Conservation (phyloP, 2,797 vertebrate genomes). For the Mustela erminea region DNA sequence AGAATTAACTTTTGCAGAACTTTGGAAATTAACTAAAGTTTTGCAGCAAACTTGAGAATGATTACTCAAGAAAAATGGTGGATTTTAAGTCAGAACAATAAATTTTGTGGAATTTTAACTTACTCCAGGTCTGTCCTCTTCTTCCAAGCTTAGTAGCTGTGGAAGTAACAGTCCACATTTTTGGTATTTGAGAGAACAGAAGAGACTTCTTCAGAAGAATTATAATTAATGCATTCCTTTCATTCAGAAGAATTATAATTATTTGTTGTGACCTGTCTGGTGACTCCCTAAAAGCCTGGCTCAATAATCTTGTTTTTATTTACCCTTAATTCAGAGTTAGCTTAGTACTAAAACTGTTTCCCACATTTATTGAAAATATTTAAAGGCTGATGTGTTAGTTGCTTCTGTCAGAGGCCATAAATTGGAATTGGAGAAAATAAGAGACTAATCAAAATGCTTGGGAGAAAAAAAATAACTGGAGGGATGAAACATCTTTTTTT, state of each 20-base stretch:
- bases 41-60: background rate
- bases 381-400: slow-evolving; percentile 17
- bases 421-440: slow-evolving; percentile 7
- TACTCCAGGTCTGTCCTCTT: background rate
- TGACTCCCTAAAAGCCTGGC: background rate
- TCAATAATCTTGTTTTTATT: slow-evolving; percentile 22
- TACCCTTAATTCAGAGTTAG: background rate
- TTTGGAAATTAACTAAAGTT: background rate
- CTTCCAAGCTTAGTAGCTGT: background rate
- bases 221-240: background rate
- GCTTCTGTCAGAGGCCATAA: background rate
- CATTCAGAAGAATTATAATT: background rate
- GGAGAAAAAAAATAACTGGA: slow-evolving; percentile 6
- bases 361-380: slow-evolving; percentile 25
- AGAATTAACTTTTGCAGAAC: background rate
- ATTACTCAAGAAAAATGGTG: background rate
- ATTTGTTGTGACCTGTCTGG: slow-evolving; percentile 23
- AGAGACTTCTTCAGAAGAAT: slow-evolving; percentile 8
- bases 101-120: background rate
- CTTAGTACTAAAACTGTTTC: slow-evolving; percentile 16
- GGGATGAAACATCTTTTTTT: background rate
- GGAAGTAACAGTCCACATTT: background rate
- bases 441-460: background rate
- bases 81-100: background rate
- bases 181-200: background rate